A percentile compares a stretch with the other conserved stretches of the same genome.
Conservation (phyloP, 2,888 invertebrate genomes). For the Neocrepidodera transversa region DNA sequence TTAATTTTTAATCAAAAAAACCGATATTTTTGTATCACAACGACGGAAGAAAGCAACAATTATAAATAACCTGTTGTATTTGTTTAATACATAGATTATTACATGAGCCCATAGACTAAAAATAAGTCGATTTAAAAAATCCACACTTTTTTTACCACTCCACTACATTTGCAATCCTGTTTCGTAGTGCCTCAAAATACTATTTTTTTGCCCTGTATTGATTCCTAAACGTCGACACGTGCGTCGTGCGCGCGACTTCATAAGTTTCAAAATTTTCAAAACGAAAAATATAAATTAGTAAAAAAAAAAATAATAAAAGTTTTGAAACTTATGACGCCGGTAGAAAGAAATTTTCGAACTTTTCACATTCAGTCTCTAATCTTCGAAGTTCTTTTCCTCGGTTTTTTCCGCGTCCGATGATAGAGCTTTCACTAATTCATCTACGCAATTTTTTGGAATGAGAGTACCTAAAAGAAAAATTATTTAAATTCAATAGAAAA, state of each 20-base stretch:
- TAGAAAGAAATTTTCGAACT: constrained; percentile 13
- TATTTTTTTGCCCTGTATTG: constrained; percentile 53
- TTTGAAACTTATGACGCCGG: constrained; percentile 22
- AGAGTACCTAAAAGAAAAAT: constrained; percentile 73
- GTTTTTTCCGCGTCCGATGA: constrained; percentile 82
- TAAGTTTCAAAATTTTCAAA: constrained; percentile 22
- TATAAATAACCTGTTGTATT: too few species aligned
- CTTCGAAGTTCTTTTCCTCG: constrained; percentile 70
- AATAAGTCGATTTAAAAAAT: constrained; percentile 19
- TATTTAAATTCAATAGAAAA: too few species aligned
- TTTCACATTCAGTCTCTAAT: constrained; percentile 42
- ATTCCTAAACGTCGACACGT: constrained; percentile 29
- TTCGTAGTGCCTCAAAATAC: constrained; percentile 48
- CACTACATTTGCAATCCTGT: constrained; percentile 39
- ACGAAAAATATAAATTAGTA: constrained; percentile 4
- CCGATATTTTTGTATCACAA: too few species aligned
- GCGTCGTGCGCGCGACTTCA: constrained; percentile 8
- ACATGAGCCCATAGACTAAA: background rate
- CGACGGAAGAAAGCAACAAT: too few species aligned
- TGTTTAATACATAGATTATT: background rate
- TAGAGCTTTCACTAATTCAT: constrained; percentile 78
- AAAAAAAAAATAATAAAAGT: constrained; percentile 20
- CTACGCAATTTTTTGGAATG: constrained; percentile 89
- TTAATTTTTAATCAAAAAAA: too few species aligned
- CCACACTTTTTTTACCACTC: constrained; percentile 31